These are phyloP conservation scores for Anarhynchus alexandrinus DNA, from an alignment of 2,113 vertebrate species.

Conservation along the genomic window DNA sequence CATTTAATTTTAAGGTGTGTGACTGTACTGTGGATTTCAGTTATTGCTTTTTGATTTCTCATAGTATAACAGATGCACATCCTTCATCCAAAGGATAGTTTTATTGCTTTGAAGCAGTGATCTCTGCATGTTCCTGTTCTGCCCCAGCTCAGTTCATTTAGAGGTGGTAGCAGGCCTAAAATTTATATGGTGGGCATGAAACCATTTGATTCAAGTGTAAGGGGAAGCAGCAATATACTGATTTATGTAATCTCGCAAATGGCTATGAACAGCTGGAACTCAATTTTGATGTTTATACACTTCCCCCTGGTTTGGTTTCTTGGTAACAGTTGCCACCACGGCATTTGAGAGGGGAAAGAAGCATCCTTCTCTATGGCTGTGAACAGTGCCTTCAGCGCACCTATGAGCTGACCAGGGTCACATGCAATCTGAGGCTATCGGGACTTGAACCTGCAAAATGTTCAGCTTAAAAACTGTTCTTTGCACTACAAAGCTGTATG, in stretches of 20 bases:
- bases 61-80: not conserved
- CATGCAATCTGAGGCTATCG: rapidly evolving
- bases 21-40: not conserved
- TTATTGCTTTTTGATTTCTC: not conserved
- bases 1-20: not conserved
- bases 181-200: not conserved
- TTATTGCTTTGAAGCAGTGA: not conserved
- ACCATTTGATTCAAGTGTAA: not conserved
- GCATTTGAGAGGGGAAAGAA: not conserved
- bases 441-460: not conserved
- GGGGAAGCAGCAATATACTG: not conserved
- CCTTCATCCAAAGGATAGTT: not conserved
- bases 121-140: not conserved
- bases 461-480: not conserved
- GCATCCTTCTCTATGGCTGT: not conserved
- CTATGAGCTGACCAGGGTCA: not conserved
- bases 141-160: not conserved
- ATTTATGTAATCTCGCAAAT: not conserved
- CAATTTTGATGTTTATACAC: not conserved
- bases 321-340: not conserved
- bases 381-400: not conserved
- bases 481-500: not conserved
- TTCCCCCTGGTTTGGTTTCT: not conserved
- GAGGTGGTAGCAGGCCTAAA: not conserved
- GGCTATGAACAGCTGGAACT: not conserved